phyloP scores from a whole-genome alignment of 2,797 vertebrate species.

The Lacerta agilis region DNA sequence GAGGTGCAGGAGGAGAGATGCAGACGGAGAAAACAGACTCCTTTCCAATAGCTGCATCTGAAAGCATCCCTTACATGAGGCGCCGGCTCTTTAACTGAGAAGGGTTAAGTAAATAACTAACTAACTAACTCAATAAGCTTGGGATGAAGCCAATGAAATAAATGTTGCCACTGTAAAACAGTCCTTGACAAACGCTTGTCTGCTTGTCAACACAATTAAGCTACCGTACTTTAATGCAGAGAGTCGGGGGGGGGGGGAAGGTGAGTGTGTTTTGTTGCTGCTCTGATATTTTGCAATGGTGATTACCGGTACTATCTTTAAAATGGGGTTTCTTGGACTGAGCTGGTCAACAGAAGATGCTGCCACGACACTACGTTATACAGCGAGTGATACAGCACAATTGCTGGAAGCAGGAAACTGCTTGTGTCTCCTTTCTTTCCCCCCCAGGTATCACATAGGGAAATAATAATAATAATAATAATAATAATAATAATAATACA shows the following conservation, averaged over 20 bases:
- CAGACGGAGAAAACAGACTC: conserved; percentile 25
- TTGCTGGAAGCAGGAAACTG: too few relatives aligned
- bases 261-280: neutral
- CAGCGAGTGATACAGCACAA: too few relatives aligned
- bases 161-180: neutral
- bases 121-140: neutral
- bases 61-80: conserved; percentile 12
- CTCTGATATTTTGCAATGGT: neutral
- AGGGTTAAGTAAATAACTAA: too few relatives aligned
- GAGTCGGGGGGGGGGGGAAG: neutral
- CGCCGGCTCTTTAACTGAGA: neutral
- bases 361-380: neutral
- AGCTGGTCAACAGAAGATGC: neutral
- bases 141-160: conserved; percentile 8
- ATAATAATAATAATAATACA: too few relatives aligned
- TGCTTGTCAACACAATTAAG: neutral
- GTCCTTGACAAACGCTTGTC: neutral
- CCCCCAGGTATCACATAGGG: too few relatives aligned
- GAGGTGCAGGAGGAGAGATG: conserved; percentile 36
- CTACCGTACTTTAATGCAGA: neutral
- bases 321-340: neutral
- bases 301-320: neutral
- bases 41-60: conserved; percentile 28
- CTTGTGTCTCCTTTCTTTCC: too few relatives aligned
- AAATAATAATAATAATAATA: too few relatives aligned